Conservation (phyloP, 2,797 vertebrate genomes). For the Danio kyathit region DNA sequence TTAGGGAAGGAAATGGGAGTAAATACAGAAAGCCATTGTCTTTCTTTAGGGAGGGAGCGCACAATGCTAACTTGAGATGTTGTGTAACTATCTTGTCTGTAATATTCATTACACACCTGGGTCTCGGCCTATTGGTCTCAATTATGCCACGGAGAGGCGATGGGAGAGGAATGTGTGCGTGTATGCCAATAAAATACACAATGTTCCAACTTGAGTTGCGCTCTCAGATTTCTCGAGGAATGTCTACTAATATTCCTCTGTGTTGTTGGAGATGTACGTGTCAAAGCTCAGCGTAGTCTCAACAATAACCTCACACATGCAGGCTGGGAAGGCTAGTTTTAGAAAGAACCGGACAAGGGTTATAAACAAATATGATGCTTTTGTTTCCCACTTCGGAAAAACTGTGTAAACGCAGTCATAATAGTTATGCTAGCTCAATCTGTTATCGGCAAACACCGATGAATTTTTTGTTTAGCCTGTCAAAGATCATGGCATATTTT, state of each 20-base stretch:
- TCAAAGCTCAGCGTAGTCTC: constrained; percentile 54
- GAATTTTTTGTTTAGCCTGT: constrained; percentile 19
- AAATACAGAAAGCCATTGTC: constrained; percentile 88
- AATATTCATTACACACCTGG: constrained; percentile 74
- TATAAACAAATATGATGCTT: constrained; percentile 41
- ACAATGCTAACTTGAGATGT: constrained; percentile 70
- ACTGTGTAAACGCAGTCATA: constrained; percentile 38
- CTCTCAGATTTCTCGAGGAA: constrained; percentile 50
- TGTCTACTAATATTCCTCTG: constrained; percentile 35
- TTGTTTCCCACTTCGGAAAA: constrained; percentile 42
- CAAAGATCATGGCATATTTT: constrained; percentile 13
- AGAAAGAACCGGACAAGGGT: constrained; percentile 32
- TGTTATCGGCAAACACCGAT: constrained; percentile 31
- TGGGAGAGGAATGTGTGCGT: constrained; percentile 21
- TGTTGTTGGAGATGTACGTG: constrained; percentile 28
- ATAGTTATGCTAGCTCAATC: constrained; percentile 33
- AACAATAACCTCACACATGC: constrained; percentile 45
- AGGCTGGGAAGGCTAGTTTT: constrained; percentile 39
- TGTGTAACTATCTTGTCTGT: constrained; percentile 80
- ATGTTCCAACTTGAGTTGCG: constrained; percentile 16
- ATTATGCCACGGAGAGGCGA: constrained; percentile 41
- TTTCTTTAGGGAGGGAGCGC: constrained; percentile 70
- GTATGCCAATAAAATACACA: constrained; percentile 45
- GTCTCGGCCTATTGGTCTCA: constrained; percentile 59
- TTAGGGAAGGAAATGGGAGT: constrained; percentile 87